phyloP scores from a whole-genome alignment of 2,888 invertebrate genomes.

The Mimachlamys varia region DNA sequence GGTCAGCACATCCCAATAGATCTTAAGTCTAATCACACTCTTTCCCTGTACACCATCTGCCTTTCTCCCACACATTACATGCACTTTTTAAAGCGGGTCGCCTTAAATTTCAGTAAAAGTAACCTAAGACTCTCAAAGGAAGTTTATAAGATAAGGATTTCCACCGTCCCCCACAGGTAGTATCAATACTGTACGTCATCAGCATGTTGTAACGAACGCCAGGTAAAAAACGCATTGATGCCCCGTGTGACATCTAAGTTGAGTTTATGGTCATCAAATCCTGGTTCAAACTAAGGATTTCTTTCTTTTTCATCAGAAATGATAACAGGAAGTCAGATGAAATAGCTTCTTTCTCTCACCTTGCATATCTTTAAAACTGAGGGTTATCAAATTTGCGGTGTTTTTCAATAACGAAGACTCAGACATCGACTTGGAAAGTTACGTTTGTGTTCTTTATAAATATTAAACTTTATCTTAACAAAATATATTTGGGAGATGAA shows the following conservation, averaged over 20 bases:
- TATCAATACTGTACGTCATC: background rate
- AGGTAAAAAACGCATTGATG: background rate
- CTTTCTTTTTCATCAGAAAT: background rate
- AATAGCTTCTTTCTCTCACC: background rate
- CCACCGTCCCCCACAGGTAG: background rate
- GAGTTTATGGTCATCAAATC: background rate
- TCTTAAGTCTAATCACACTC: background rate
- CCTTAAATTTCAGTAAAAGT: background rate
- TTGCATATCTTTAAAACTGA: background rate
- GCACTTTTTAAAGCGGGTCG: background rate
- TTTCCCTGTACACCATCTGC: background rate
- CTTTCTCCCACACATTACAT: background rate
- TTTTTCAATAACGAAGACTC: background rate
- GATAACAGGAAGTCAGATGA: background rate
- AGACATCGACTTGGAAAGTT: background rate
- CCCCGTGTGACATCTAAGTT: background rate
- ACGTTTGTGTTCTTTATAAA: background rate
- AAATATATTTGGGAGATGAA: background rate
- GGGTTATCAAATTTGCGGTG: background rate
- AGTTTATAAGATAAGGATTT: background rate
- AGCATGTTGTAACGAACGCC: background rate
- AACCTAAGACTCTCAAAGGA: background rate
- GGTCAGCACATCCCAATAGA: background rate
- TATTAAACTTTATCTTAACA: slow-evolving; percentile 21
- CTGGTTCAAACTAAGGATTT: background rate